Percentiles rank a stretch among this genome's conserved stretches.
These are phyloP conservation scores for Anastrepha ludens DNA, from an alignment of 1,140 invertebrate species.

Conservation along the genomic window DNA sequence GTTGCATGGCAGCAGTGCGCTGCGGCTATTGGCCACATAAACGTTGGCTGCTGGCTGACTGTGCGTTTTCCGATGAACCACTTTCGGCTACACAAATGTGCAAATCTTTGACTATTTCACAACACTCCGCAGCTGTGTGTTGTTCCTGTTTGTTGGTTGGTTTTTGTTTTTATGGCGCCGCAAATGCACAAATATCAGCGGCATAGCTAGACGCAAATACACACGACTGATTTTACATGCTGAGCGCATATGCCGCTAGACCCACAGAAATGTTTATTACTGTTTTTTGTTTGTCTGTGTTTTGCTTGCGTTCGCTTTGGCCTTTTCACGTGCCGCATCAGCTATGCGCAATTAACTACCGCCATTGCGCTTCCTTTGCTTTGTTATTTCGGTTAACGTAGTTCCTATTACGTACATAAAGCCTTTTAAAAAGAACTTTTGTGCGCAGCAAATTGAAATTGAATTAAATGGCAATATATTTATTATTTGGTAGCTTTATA, in stretches of 20 bases:
- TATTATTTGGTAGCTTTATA: not conserved
- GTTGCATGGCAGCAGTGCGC: not conserved
- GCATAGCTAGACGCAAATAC: not conserved
- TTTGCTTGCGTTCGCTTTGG: not conserved
- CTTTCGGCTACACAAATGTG: not conserved
- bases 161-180: slow-evolving; percentile 18
- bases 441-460: not conserved
- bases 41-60: not conserved
- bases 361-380: not conserved
- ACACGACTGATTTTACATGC: not conserved
- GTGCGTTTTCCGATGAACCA: not conserved
- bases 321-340: not conserved
- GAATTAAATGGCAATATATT: not conserved
- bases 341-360: slow-evolving; percentile 12
- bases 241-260: not conserved
- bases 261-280: not conserved
- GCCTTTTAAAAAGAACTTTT: not conserved
- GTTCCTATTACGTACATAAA: not conserved
- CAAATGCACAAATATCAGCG: not conserved
- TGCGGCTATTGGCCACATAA: not conserved
- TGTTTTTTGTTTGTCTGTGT: not conserved
- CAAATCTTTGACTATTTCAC: not conserved
- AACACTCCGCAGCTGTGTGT: not conserved
- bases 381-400: not conserved
- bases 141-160: not conserved